Percentiles rank a stretch among this genome's conserved stretches.
Conservation (phyloP, 2,113 vertebrate genomes). For the Myocastor coypus region DNA sequence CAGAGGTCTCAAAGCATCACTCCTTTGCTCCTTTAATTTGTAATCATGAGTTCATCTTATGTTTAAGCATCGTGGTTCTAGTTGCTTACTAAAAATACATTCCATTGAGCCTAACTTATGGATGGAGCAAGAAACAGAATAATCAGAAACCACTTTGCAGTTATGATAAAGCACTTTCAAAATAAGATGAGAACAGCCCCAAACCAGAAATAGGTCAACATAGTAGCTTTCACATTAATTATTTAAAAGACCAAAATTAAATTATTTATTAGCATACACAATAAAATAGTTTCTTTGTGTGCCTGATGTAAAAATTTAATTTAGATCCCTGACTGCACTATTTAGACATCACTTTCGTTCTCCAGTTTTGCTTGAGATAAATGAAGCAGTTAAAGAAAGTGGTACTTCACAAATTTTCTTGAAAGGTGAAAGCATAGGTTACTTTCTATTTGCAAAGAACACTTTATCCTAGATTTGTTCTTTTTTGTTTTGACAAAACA, state of each 20-base stretch:
- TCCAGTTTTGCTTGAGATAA: neutral
- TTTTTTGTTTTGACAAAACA: neutral
- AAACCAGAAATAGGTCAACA: conserved; percentile 22
- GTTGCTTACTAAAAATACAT: neutral
- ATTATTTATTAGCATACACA: conserved; percentile 27
- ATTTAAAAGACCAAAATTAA: conserved; percentile 64
- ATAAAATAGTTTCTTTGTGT: neutral
- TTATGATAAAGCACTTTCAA: conserved; percentile 19
- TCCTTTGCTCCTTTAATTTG: neutral
- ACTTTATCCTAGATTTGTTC: neutral
- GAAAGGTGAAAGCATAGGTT: neutral
- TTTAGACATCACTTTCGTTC: neutral
- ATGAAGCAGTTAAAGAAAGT: neutral
- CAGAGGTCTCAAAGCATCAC: neutral
- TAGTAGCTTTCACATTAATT: conserved; percentile 30
- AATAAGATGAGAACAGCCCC: neutral
- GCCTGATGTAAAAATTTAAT: neutral
- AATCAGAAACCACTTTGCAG: neutral
- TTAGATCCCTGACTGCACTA: neutral
- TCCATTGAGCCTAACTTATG: neutral
- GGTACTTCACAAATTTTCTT: neutral
- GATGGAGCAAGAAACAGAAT: neutral
- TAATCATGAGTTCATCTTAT: neutral
- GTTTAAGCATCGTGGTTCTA: neutral
- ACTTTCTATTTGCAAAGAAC: conserved; percentile 19